Base-by-base conservation (phyloP, 1,140 invertebrate species). In the Drosophila sturtevanti region DNA sequence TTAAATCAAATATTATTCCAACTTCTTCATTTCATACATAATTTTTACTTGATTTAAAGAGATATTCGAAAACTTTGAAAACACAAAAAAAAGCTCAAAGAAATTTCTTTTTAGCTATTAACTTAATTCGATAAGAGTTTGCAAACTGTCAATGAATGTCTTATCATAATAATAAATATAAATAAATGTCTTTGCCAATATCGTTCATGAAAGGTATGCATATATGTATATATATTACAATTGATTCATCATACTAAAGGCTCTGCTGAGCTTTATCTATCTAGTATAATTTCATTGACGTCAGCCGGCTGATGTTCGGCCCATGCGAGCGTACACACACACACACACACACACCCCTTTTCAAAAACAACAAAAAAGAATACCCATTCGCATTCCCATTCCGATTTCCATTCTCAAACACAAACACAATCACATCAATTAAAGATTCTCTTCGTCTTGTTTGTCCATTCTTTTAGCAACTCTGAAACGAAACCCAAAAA, bases 391-490 rank as follows among this genome's bases (percentile, higher is more conserved):
- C 10, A 37, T 37, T 24, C 21, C 51, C 22, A 56, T 24, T 18
- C 31, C 16, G 14, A 56, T 27, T 34, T 56, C 14, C 6, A 31
- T 31, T 31, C 27, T 31, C 7, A 22, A 52, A 35, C 3, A 52
- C 18, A 22, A 22, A 18, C 16, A 21, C 2, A 21, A 24, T 21
- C 44, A 21, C 44, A 51, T 31, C 59, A 52, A 14, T 59, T 38
- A 14, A 59, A 55, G 67, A 54, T 72, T 24, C 51, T 55, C 54
- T 24, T 55, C 54, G 27, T 59, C 63, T 62, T 67, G 37, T 76
- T 76, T 76, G 63, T 64, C 52, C 60, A 63, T 63, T 63, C 54
- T 72, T 72, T 67, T 76, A 76, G 63, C 63, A 63, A 44, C 60
- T 54, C 41, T 61, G 0, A 37, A 59, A 21, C 12, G 16, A 37